Conservation (phyloP, 30 jellyfish, hydroid and myxozoan genomes). For the Phacellophora camtschatica region DNA sequence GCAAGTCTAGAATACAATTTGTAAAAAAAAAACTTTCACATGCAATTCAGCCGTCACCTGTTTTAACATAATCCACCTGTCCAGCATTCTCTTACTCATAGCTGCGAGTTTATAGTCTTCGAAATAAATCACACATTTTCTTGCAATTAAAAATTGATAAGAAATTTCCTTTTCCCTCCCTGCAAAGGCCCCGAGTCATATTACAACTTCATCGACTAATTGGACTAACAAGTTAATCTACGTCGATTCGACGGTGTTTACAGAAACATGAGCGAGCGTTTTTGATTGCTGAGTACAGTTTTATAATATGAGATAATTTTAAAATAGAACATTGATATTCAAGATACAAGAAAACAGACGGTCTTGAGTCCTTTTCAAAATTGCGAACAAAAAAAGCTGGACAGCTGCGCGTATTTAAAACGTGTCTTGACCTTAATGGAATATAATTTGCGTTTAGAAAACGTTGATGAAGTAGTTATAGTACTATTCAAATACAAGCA, state of each 20-base stretch:
- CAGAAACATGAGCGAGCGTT: conserved; percentile 4
- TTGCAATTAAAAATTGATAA: conserved; percentile 68
- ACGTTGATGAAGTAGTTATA: conserved; percentile 2
- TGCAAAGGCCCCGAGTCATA: conserved; percentile 12
- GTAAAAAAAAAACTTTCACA: conserved; percentile 31
- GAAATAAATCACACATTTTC: conserved; percentile 74
- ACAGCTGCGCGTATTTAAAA: conserved; percentile 64
- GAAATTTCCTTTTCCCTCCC: conserved; percentile 20
- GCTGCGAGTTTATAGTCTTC: conserved; percentile 43
- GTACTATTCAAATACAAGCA: conserved; percentile 18
- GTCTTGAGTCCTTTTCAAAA: background rate
- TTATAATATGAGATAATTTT: conserved; percentile 18
- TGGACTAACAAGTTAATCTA: conserved; percentile 45
- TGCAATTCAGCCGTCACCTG: conserved; percentile 34
- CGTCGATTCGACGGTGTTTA: background rate
- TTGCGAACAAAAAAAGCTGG: conserved; percentile 24
- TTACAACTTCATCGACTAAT: conserved; percentile 9
- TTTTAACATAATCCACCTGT: conserved; percentile 51
- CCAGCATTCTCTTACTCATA: conserved; percentile 29
- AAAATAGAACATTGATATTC: conserved; percentile 9
- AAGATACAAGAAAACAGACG: conserved; percentile 5
- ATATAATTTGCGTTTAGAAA: conserved; percentile 15
- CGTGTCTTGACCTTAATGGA: conserved; percentile 61
- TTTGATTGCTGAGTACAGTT: background rate
- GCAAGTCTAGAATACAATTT: conserved; percentile 35